A percentile compares a stretch with the other conserved stretches of the same genome.
Evolutionary conservation across 2,888 invertebrate species (phyloP).

Genomic region (Drosophila macrospina): DNA sequence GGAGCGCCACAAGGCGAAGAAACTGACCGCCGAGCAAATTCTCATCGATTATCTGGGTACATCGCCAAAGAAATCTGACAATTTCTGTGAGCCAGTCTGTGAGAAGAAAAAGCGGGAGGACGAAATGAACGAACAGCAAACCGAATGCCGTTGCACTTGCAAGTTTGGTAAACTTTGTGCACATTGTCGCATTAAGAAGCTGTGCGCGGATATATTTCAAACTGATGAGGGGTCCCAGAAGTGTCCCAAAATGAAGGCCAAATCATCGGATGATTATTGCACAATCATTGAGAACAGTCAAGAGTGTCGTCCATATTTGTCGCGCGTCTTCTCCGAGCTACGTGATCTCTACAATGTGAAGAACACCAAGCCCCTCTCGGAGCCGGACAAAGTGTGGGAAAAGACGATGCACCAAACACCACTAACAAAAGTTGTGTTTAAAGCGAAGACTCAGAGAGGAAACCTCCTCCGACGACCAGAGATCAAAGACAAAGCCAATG

Average conservation of each 20-base stretch:
- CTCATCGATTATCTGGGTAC: constrained; percentile 72
- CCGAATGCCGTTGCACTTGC: constrained; percentile 75
- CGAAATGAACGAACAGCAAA: background rate
- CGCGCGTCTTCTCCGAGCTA: constrained; percentile 82
- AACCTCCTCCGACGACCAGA: background rate
- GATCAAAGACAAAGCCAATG: background rate
- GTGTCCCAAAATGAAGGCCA: constrained; percentile 45
- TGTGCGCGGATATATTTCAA: constrained; percentile 77
- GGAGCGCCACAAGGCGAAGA: constrained; percentile 71
- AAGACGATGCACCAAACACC: background rate
- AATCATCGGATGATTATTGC: constrained; percentile 61
- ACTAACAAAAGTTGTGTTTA: background rate
- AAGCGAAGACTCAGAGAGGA: background rate
- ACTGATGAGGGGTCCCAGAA: constrained; percentile 1
- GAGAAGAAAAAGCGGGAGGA: background rate
- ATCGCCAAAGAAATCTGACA: constrained; percentile 8
- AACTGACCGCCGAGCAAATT: constrained; percentile 79
- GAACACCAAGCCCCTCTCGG: constrained; percentile 45
- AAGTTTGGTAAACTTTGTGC: constrained; percentile 77
- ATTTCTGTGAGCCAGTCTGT: constrained; percentile 39
- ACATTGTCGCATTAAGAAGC: constrained; percentile 79
- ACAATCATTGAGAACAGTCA: constrained; percentile 39
- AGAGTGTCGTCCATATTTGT: constrained; percentile 79
- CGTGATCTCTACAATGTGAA: constrained; percentile 81
- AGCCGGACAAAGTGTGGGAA: background rate